phyloP scores from a whole-genome alignment of 1,140 invertebrate genomes.

The Marisa cornuarietis region DNA sequence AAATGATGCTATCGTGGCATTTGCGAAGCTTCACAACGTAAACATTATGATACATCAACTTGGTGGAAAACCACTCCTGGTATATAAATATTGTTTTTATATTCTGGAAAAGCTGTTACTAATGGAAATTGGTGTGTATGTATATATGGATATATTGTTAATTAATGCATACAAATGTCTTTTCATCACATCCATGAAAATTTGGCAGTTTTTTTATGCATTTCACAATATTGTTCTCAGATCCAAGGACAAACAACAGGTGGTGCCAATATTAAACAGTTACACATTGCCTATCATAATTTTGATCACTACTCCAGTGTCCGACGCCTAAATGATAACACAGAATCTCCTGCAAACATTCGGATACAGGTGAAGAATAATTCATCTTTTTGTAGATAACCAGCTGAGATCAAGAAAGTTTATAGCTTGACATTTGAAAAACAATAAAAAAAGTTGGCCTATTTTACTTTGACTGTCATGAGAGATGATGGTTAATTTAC shows the following conservation, averaged over 20 bases:
- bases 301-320: constrained; percentile 70
- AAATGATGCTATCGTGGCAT: constrained; percentile 71
- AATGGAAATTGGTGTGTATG: neutral
- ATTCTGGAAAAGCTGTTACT: neutral
- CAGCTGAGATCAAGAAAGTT: no score
- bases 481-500: no score
- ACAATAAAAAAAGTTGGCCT: no score
- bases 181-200: neutral
- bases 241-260: constrained; percentile 45
- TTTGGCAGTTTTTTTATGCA: neutral
- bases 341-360: constrained; percentile 66
- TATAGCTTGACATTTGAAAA: no score
- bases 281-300: constrained; percentile 71
- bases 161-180: neutral
- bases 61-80: constrained; percentile 67
- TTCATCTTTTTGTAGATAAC: neutral
- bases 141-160: neutral
- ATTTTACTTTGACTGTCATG: no score
- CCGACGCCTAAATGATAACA: constrained; percentile 62
- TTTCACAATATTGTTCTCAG: constrained; percentile 32
- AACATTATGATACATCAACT: constrained; percentile 71
- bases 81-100: constrained; percentile 38
- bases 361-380: constrained; percentile 50
- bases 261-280: constrained; percentile 50
- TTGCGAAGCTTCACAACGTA: constrained; percentile 68